These are phyloP conservation scores for Polyommatus icarus DNA, from an alignment of 2,888 invertebrate species.

Conservation along the genomic window DNA sequence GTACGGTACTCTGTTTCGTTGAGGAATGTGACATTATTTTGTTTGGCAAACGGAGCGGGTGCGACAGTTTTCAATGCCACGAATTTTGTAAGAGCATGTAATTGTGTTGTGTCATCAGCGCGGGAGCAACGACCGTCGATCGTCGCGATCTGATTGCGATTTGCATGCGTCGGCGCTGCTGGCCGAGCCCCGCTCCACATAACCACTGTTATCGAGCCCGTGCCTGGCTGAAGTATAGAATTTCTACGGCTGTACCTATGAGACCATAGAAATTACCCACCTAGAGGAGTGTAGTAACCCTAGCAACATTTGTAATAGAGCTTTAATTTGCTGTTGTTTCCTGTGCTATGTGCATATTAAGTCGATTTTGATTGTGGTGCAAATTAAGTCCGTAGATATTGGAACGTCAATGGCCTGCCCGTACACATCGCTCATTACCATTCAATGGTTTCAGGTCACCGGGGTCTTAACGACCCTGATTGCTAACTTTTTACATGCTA, in stretches of 20 bases:
- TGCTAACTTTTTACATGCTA: conserved; percentile 18
- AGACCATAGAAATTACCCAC: not conserved
- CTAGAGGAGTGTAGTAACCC: not conserved
- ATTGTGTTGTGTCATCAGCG: conserved; percentile 30
- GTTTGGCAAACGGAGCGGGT: conserved; percentile 5
- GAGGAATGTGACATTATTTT: not conserved
- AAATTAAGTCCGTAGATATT: not conserved
- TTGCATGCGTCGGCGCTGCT: conserved; percentile 65
- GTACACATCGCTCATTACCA: conserved; percentile 29
- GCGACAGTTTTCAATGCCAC: conserved; percentile 28
- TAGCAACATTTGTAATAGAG: not conserved
- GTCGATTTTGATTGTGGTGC: not conserved
- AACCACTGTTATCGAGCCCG: conserved; percentile 35
- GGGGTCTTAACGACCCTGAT: conserved; percentile 23
- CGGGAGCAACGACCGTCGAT: conserved; percentile 48
- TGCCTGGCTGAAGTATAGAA: not conserved
- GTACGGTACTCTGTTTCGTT: not conserved
- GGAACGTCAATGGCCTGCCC: conserved; percentile 1
- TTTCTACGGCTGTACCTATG: not conserved
- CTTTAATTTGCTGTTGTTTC: not conserved
- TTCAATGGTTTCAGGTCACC: conserved; percentile 31
- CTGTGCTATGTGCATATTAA: not conserved
- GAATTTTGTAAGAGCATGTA: conserved; percentile 30
- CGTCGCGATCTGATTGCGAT: conserved; percentile 78
- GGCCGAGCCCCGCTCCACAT: conserved; percentile 39